Evolutionary conservation across 1,140 invertebrate species (phyloP).

Genomic region (Teleogryllus occipitalis): DNA sequence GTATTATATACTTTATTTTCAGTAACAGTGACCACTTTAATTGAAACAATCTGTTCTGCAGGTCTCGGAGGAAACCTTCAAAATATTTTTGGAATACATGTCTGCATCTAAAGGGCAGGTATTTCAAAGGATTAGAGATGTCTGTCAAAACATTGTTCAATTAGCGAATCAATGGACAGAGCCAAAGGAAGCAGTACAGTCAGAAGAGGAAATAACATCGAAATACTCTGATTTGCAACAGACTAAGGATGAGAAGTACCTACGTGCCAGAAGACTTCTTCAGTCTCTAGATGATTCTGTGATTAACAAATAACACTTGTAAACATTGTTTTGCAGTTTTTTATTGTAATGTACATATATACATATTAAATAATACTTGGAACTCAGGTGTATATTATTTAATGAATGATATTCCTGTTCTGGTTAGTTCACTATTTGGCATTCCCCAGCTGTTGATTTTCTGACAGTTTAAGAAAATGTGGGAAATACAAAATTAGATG

Average conservation of each 20-base stretch:
- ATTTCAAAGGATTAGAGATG: conserved; percentile 46
- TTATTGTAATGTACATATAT: not conserved
- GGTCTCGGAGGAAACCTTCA: conserved; percentile 50
- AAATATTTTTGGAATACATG: conserved; percentile 59
- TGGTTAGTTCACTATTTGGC: too few species aligned
- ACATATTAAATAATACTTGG: too few species aligned
- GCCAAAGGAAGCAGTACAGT: conserved; percentile 16
- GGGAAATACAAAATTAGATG: too few species aligned
- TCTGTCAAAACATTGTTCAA: conserved; percentile 54
- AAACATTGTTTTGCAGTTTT: not conserved
- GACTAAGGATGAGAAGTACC: conserved; percentile 37
- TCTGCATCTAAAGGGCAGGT: conserved; percentile 55
- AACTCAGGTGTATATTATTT: too few species aligned
- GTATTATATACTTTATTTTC: too few species aligned
- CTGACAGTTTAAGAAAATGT: too few species aligned
- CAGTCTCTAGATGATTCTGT: conserved; percentile 34
- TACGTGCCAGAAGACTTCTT: conserved; percentile 43
- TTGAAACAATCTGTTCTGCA: conserved; percentile 25
- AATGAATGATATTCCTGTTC: too few species aligned
- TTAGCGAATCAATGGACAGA: not conserved
- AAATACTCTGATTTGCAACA: conserved; percentile 30
- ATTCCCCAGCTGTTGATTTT: too few species aligned
- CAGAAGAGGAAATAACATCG: conserved; percentile 47
- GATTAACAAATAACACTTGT: not conserved
- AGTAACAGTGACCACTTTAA: too few species aligned